These are phyloP conservation scores for Spisula subtruncata DNA, from an alignment of 2,888 invertebrate species.

Conservation along the genomic window DNA sequence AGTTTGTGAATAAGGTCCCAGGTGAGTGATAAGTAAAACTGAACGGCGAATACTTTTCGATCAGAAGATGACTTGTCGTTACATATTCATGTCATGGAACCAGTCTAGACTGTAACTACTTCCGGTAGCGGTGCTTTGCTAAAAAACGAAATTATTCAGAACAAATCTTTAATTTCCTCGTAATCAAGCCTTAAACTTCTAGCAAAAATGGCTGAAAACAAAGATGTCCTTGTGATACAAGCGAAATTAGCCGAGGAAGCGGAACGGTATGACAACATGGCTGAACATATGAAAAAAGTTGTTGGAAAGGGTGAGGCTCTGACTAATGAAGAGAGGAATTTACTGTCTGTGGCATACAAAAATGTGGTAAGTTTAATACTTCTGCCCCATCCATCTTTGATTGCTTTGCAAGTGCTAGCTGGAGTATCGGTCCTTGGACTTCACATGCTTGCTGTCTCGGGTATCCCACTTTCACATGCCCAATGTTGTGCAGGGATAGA, in stretches of 20 bases:
- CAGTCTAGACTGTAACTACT: constrained; percentile 53
- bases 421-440: too few relatives aligned
- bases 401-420: too few relatives aligned
- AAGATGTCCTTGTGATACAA: constrained; percentile 98
- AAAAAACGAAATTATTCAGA: constrained; percentile 16
- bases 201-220: constrained; percentile 40
- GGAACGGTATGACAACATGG: constrained; percentile 99
- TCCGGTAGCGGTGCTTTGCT: constrained; percentile 28
- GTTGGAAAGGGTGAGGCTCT: constrained; percentile 96
- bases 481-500: too few relatives aligned
- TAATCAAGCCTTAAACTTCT: background rate
- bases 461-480: too few relatives aligned
- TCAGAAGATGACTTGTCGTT: background rate
- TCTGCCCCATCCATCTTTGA: too few relatives aligned
- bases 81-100: background rate
- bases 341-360: constrained; percentile 99
- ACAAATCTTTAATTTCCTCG: constrained; percentile 6
- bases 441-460: too few relatives aligned
- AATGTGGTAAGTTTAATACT: constrained; percentile 97
- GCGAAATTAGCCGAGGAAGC: constrained; percentile 99
- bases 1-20: too few relatives aligned
- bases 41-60: background rate
- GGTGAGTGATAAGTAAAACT: too few relatives aligned
- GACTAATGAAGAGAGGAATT: constrained; percentile 99
- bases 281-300: constrained; percentile 98